A percentile compares a stretch with the other conserved stretches of the same genome.
These are phyloP conservation scores for Colletes latitarsis DNA, from an alignment of 1,140 invertebrate genomes.

Conservation along the genomic window DNA sequence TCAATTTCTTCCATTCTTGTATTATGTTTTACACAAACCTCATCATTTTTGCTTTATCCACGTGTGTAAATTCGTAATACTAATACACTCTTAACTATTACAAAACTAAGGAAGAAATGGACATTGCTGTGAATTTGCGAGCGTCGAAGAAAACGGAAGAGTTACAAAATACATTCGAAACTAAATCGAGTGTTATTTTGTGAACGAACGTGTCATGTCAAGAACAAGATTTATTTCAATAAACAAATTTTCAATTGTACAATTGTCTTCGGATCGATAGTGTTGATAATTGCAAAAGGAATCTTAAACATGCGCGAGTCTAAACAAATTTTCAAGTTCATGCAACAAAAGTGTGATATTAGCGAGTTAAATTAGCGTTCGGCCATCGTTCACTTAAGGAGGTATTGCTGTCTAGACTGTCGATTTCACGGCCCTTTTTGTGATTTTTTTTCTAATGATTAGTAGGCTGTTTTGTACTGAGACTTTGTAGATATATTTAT, in stretches of 20 bases:
- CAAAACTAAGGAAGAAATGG: background rate
- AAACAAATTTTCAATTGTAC: constrained; percentile 33
- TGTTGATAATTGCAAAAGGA: constrained; percentile 6
- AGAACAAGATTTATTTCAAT: constrained; percentile 29
- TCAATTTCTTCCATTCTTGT: background rate
- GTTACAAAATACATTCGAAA: no score
- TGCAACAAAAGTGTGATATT: constrained; percentile 9
- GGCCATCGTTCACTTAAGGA: constrained; percentile 11
- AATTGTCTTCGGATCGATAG: constrained; percentile 14
- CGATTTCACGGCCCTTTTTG: no score
- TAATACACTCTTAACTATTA: background rate
- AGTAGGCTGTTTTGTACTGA: no score
- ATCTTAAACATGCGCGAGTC: background rate
- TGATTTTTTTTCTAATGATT: no score
- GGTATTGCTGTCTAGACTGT: no score
- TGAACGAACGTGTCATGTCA: background rate
- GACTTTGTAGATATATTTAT: no score
- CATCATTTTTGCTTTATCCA: no score
- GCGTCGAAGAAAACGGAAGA: no score
- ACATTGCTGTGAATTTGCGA: background rate
- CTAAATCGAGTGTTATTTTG: background rate
- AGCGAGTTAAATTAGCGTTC: constrained; percentile 5
- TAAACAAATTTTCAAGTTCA: constrained; percentile 8
- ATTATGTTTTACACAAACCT: background rate
- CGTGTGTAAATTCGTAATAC: background rate